phyloP scores from a whole-genome alignment of 2,888 invertebrate species.

The Synergus gifuensis region DNA sequence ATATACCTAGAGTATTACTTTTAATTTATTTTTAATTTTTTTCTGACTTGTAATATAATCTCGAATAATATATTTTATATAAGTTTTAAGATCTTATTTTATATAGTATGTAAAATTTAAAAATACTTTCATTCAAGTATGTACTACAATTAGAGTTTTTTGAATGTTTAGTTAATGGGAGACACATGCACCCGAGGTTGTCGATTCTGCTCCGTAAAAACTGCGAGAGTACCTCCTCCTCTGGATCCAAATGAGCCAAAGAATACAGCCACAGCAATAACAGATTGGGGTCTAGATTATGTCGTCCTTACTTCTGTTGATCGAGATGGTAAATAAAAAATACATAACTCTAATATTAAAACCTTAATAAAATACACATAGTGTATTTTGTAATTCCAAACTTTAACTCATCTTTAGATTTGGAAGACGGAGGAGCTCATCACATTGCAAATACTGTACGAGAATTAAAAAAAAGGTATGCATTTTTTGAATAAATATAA shows the following conservation, averaged over 20 bases:
- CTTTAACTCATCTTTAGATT: conserved; percentile 81
- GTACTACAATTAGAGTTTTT: neutral
- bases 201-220: conserved; percentile 99
- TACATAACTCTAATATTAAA: neutral
- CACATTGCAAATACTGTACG: conserved; percentile 93
- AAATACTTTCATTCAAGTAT: too few species aligned
- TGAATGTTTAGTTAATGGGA: conserved; percentile 89
- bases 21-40: too few species aligned
- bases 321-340: conserved; percentile 87
- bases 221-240: conserved; percentile 92
- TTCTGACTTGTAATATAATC: too few species aligned
- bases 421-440: conserved; percentile 94
- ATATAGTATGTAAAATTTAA: too few species aligned
- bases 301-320: conserved; percentile 99
- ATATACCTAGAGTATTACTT: too few species aligned
- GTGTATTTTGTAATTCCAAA: neutral
- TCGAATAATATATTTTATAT: too few species aligned
- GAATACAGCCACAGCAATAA: conserved; percentile 95
- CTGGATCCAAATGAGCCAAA: conserved; percentile 93
- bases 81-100: too few species aligned
- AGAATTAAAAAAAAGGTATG: conserved; percentile 72
- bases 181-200: conserved; percentile 99
- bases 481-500: conserved; percentile 1
- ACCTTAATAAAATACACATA: neutral
- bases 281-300: conserved; percentile 97